phyloP scores from a whole-genome alignment of 2,113 vertebrate species.

The Chiloscyllium plagiosum region DNA sequence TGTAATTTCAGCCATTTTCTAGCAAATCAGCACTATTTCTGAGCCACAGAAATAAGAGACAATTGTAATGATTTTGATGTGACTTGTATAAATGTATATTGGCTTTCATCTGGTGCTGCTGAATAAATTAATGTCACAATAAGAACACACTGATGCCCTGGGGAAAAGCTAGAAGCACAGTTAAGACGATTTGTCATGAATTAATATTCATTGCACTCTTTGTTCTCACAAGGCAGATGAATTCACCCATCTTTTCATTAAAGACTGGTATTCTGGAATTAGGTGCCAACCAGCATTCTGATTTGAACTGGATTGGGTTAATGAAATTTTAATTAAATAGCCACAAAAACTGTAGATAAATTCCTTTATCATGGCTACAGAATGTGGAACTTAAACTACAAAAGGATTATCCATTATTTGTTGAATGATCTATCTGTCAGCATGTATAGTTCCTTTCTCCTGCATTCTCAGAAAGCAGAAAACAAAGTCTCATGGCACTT shows the following conservation, averaged over 20 bases:
- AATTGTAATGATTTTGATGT: neutral
- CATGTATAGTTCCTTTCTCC: neutral
- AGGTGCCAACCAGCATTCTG: neutral
- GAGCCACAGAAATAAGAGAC: neutral
- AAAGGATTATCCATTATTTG: neutral
- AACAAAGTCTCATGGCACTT: neutral
- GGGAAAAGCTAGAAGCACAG: neutral
- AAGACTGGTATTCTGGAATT: neutral
- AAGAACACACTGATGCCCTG: constrained; percentile 10
- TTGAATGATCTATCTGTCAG: neutral
- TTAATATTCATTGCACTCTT: constrained; percentile 28
- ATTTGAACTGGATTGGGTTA: neutral
- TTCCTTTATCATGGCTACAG: no score
- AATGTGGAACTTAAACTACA: neutral
- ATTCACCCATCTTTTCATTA: neutral
- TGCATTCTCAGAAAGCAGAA: neutral
- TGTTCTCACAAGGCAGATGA: constrained; percentile 7
- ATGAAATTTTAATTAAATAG: neutral
- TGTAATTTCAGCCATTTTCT: neutral
- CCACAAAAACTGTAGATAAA: neutral
- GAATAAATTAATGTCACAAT: constrained; percentile 27
- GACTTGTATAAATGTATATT: constrained; percentile 4
- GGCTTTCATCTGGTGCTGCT: neutral
- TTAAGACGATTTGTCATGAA: neutral
- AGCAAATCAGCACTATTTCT: neutral